Conservation (phyloP, 2,797 vertebrate species). For the Loris lydekkerianus region DNA sequence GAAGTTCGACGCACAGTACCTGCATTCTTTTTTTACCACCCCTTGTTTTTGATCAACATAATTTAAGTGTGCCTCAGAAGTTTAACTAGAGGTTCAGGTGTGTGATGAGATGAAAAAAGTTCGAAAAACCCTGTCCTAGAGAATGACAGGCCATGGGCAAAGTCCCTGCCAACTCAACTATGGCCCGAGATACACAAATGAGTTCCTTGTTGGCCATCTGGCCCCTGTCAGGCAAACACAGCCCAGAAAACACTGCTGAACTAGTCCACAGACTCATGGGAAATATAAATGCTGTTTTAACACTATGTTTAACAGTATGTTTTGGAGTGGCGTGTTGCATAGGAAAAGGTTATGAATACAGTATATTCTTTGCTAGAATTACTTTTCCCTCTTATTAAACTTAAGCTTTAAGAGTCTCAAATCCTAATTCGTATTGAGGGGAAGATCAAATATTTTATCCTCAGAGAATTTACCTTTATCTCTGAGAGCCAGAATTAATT, state of each 20-base stretch:
- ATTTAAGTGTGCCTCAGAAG: no score
- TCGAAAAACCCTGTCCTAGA: background rate
- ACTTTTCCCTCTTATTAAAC: background rate
- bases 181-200: background rate
- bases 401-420: background rate
- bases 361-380: background rate
- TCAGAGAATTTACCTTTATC: background rate
- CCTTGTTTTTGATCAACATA: no score
- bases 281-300: background rate
- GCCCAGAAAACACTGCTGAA: background rate
- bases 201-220: background rate
- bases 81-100: no score
- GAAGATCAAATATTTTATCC: background rate
- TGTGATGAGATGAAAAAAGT: no score
- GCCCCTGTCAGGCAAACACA: background rate
- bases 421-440: background rate
- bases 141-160: background rate
- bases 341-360: background rate
- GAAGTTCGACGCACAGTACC: no score
- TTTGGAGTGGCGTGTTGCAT: background rate
- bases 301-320: background rate
- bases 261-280: background rate
- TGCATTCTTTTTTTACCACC: no score
- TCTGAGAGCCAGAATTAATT: conserved; percentile 5
- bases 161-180: background rate